Conservation (phyloP, 2,797 vertebrate species). For the Hemibagrus guttatus region DNA sequence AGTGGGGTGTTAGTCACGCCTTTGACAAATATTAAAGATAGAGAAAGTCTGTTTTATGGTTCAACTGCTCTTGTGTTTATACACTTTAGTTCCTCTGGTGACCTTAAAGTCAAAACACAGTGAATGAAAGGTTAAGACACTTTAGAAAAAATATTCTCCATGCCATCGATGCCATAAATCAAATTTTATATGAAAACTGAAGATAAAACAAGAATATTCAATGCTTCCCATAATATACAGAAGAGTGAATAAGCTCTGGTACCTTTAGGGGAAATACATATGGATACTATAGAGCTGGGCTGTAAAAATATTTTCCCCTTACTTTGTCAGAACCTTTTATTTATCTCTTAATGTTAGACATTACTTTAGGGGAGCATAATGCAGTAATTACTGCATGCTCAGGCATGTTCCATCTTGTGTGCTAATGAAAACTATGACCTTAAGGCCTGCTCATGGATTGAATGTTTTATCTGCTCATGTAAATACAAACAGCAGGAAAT, state of each 20-base stretch:
- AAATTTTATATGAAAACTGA: background rate
- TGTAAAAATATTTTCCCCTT: conserved; percentile 28
- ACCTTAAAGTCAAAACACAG: conserved; percentile 44
- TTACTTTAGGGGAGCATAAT: conserved; percentile 47
- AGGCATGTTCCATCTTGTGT: conserved; percentile 45
- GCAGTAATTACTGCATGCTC: conserved; percentile 54
- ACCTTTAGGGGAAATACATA: conserved; percentile 8
- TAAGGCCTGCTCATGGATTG: conserved; percentile 34
- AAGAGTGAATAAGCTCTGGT: background rate
- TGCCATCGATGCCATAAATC: background rate
- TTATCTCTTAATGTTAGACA: conserved; percentile 47
- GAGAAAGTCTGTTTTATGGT: conserved; percentile 21
- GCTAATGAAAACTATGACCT: conserved; percentile 55
- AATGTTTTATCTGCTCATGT: conserved; percentile 32
- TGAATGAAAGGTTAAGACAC: conserved; percentile 26
- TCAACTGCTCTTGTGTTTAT: conserved; percentile 34
- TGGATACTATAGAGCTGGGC: conserved; percentile 16
- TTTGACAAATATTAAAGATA: conserved; percentile 22
- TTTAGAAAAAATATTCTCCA: conserved; percentile 19
- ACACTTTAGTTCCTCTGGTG: conserved; percentile 11
- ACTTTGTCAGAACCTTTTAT: conserved; percentile 39
- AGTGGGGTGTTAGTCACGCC: conserved; percentile 28
- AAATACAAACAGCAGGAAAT: conserved; percentile 24
- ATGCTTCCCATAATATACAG: background rate
- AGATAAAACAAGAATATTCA: background rate